Conservation (phyloP, 2,797 vertebrate species). For the Salmo trutta region DNA sequence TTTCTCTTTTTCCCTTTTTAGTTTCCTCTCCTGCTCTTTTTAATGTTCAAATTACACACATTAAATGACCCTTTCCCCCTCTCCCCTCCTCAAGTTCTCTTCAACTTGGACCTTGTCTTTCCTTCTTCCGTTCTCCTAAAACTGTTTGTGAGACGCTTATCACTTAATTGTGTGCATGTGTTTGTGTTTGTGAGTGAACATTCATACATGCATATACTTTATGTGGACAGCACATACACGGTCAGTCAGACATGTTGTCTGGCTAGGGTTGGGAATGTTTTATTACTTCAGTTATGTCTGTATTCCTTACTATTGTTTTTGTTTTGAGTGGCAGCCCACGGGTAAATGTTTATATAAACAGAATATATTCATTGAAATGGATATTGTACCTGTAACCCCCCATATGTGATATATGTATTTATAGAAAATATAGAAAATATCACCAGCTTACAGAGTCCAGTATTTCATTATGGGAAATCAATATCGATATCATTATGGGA, state of each 20-base stretch:
- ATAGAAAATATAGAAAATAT: neutral
- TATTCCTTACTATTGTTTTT: too few relatives aligned
- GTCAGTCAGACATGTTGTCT: neutral
- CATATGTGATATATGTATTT: too few relatives aligned
- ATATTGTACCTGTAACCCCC: too few relatives aligned
- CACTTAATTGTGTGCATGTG: neutral
- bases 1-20: slow-evolving; percentile 32
- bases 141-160: slow-evolving; percentile 53
- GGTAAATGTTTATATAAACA: too few relatives aligned
- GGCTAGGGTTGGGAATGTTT: too few relatives aligned
- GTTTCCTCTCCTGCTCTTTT: slow-evolving; percentile 71
- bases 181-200: neutral
- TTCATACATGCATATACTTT: slow-evolving; percentile 12
- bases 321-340: too few relatives aligned
- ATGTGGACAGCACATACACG: slow-evolving; percentile 4
- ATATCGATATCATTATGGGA: neutral
- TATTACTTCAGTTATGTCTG: too few relatives aligned
- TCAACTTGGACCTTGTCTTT: too few relatives aligned
- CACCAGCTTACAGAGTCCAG: neutral
- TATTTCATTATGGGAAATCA: neutral
- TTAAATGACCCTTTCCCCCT: slow-evolving; percentile 54
- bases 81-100: slow-evolving; percentile 5
- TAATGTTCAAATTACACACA: slow-evolving; percentile 72
- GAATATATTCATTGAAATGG: too few relatives aligned
- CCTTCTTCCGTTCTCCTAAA: slow-evolving; percentile 12